These are phyloP conservation scores for Latrodectus elegans DNA, from an alignment of 2,888 invertebrate species.

Conservation along the genomic window DNA sequence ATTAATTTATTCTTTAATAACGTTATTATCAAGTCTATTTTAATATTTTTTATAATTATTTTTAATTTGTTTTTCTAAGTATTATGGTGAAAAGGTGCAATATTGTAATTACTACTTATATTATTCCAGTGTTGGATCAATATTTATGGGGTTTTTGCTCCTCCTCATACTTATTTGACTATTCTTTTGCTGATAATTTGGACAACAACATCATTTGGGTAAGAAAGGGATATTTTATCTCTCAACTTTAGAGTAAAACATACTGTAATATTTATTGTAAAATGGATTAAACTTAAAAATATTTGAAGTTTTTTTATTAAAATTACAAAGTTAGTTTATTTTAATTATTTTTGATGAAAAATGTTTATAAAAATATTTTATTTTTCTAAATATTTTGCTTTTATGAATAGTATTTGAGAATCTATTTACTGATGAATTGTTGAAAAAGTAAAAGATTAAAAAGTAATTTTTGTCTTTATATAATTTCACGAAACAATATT, in stretches of 20 bases:
- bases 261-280: neutral
- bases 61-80: neutral
- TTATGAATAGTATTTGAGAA: too few relatives aligned
- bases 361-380: too few relatives aligned
- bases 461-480: too few relatives aligned
- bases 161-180: slow-evolving; percentile 80
- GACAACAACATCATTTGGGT: slow-evolving; percentile 79
- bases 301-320: too few relatives aligned
- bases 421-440: too few relatives aligned
- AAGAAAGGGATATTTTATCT: slow-evolving; percentile 59
- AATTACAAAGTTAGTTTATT: too few relatives aligned
- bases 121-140: slow-evolving; percentile 82
- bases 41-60: neutral
- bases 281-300: neutral
- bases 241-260: neutral
- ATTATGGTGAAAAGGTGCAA: neutral
- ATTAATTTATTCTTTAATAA: neutral
- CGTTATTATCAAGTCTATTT: neutral
- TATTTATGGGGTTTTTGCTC: slow-evolving; percentile 82
- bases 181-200: slow-evolving; percentile 80
- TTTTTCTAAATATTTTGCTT: too few relatives aligned
- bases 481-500: too few relatives aligned
- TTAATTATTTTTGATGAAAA: too few relatives aligned
- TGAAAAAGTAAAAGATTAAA: too few relatives aligned
- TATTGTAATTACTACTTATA: neutral